These are phyloP conservation scores for Sceloporus tristichus DNA, from an alignment of 2,113 vertebrate species.

Conservation along the genomic window DNA sequence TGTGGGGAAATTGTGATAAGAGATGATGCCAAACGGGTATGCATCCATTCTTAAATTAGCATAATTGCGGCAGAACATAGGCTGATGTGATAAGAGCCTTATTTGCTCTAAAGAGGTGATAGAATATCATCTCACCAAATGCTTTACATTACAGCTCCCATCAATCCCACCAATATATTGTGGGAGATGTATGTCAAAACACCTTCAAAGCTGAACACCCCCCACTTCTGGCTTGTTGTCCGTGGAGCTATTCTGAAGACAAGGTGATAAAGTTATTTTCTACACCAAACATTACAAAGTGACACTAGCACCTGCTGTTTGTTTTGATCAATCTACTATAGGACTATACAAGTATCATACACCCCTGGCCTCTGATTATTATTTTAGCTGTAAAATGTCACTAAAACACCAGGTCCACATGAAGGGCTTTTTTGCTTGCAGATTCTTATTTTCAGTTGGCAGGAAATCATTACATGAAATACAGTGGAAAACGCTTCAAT, in stretches of 20 bases:
- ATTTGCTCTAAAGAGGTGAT: too few species aligned
- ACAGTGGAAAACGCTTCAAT: slow-evolving; percentile 63
- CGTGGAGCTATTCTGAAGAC: not conserved
- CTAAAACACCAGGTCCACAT: slow-evolving; percentile 44
- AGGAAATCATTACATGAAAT: slow-evolving; percentile 76
- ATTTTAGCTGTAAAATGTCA: slow-evolving; percentile 35
- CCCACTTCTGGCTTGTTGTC: too few species aligned
- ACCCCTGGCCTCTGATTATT: not conserved
- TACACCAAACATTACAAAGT: not conserved
- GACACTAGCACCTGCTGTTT: not conserved
- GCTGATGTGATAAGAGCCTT: too few species aligned
- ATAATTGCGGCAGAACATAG: too few species aligned
- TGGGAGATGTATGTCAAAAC: too few species aligned
- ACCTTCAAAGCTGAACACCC: too few species aligned
- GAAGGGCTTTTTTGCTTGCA: slow-evolving; percentile 40
- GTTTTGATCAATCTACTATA: slow-evolving; percentile 22
- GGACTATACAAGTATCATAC: not conserved
- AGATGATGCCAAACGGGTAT: too few species aligned
- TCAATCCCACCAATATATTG: too few species aligned
- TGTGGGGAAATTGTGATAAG: too few species aligned
- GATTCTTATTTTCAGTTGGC: slow-evolving; percentile 62
- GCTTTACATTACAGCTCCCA: too few species aligned
- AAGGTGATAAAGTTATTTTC: not conserved
- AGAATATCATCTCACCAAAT: too few species aligned
- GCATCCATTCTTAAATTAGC: too few species aligned